These are phyloP conservation scores for Ctenochaetus hawaiiensis DNA, from an alignment of 2,797 vertebrate species.

Conservation along the genomic window DNA sequence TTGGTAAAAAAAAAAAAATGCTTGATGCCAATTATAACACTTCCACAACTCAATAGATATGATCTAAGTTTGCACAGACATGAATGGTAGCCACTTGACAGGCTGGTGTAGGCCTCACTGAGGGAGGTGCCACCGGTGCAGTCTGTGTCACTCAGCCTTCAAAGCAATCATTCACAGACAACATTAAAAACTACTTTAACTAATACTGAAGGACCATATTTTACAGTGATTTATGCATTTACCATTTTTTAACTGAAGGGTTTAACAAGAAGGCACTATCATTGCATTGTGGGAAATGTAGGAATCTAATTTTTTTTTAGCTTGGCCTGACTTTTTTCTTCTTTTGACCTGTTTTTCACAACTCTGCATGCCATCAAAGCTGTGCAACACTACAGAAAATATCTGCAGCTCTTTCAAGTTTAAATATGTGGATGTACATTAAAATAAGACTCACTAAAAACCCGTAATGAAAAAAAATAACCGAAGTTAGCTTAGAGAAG, in stretches of 20 bases:
- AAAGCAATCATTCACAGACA: no score
- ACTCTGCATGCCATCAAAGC: not conserved
- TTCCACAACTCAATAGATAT: no score
- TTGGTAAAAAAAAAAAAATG: no score
- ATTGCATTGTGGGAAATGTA: slow-evolving; percentile 6
- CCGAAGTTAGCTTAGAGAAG: not conserved
- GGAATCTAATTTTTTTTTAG: no score
- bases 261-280: not conserved
- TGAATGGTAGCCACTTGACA: no score
- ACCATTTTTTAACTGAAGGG: not conserved
- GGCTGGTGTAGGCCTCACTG: no score
- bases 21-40: no score
- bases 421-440: not conserved
- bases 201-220: no score
- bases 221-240: not conserved
- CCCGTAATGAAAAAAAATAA: not conserved
- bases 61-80: no score
- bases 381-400: not conserved
- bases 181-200: no score
- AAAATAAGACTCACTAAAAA: not conserved
- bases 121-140: no score
- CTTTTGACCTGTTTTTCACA: not conserved
- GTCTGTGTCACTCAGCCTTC: no score
- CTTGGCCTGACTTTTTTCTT: not conserved
- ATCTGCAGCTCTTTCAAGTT: not conserved